Evolutionary conservation across 2,888 invertebrate genomes (phyloP).

Genomic region (Ennomos fuscantarius): DNA sequence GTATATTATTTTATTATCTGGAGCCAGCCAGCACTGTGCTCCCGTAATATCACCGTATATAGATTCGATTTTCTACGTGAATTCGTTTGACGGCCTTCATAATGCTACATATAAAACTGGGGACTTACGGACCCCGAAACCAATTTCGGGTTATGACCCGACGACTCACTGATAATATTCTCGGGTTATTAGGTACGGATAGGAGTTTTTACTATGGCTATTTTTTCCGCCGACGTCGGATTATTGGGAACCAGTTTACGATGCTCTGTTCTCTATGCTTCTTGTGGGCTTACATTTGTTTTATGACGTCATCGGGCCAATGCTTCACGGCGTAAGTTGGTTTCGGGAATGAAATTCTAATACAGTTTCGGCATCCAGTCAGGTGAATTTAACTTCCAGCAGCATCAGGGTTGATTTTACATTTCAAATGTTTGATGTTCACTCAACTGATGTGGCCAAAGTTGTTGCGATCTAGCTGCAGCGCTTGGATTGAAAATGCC

Average conservation of each 20-base stretch:
- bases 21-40: conserved; percentile 75
- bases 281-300: conserved; percentile 70
- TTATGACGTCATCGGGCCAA: conserved; percentile 66
- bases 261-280: conserved; percentile 62
- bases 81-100: conserved; percentile 86
- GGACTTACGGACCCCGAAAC: conserved; percentile 85
- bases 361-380: not conserved
- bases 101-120: conserved; percentile 86
- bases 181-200: conserved; percentile 85
- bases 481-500: too few relatives aligned
- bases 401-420: too few relatives aligned
- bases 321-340: conserved; percentile 44
- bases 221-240: conserved; percentile 82
- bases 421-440: too few relatives aligned
- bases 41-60: conserved; percentile 84
- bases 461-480: too few relatives aligned
- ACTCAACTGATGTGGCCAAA: too few relatives aligned
- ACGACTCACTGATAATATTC: conserved; percentile 85
- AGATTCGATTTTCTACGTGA: conserved; percentile 87
- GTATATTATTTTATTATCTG: conserved; percentile 85
- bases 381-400: not conserved
- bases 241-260: conserved; percentile 81
- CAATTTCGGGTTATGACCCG: conserved; percentile 86
- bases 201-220: conserved; percentile 85
- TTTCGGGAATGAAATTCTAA: conserved; percentile 35